phyloP scores from a whole-genome alignment of 2,113 vertebrate species.

The Tachycineta bicolor region DNA sequence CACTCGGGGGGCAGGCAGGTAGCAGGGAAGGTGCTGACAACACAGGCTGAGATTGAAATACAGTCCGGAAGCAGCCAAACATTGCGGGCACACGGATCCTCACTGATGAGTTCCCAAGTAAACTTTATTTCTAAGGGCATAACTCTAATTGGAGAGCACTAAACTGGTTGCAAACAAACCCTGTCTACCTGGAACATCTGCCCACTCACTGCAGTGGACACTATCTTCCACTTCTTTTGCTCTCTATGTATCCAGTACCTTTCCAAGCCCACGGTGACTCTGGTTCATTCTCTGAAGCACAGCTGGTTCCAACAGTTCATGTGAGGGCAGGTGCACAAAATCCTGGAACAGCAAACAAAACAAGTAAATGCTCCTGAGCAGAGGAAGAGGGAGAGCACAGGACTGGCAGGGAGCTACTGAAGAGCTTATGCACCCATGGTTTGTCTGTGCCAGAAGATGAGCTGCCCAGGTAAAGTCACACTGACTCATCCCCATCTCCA shows the following conservation, averaged over 20 bases:
- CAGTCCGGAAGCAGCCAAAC: no score
- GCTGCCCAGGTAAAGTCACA: not conserved
- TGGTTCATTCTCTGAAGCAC: not conserved
- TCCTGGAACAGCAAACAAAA: not conserved
- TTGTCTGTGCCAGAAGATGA: not conserved
- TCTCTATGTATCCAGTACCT: not conserved
- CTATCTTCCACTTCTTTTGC: not conserved
- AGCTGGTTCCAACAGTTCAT: rapidly evolving
- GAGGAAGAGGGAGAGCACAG: not conserved
- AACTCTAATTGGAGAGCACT: not conserved
- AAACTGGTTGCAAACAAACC: not conserved
- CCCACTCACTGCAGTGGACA: not conserved
- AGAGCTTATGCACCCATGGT: rapidly evolving
- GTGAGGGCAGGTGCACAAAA: not conserved
- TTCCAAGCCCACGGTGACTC: rapidly evolving
- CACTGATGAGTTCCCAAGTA: rapidly evolving
- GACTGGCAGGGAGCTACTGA: not conserved
- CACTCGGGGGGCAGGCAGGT: rapidly evolving
- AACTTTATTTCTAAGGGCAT: not conserved
- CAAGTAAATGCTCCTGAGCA: not conserved
- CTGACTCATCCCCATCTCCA: rapidly evolving
- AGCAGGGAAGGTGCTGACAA: not conserved
- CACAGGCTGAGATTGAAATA: rapidly evolving
- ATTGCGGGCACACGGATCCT: not conserved
- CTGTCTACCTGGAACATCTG: not conserved